Conservation (phyloP, 2,888 invertebrate species). For the Mylabris sibirica region DNA sequence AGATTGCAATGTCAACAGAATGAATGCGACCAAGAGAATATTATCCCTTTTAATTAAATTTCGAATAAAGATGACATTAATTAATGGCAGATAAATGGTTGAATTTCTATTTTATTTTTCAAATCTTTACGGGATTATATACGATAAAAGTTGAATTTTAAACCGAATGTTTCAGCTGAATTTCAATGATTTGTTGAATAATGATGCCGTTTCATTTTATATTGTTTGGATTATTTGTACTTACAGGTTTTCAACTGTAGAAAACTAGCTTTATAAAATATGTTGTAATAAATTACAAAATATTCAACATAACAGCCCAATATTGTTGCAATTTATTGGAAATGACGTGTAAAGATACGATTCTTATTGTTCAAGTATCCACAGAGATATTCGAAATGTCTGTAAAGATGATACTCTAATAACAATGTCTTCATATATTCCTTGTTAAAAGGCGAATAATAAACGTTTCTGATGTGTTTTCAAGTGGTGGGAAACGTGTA, state of each 20-base stretch:
- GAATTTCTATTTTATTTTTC: neutral
- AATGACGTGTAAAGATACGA: neutral
- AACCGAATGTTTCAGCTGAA: neutral
- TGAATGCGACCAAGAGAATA: neutral
- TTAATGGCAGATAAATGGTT: slow-evolving; percentile 8
- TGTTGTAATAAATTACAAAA: neutral
- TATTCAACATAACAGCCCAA: neutral
- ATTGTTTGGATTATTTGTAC: neutral
- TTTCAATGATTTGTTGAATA: neutral
- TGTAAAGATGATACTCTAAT: neutral
- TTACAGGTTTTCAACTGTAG: neutral
- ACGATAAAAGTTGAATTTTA: neutral
- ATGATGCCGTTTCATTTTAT: neutral
- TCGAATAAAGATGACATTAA: slow-evolving; percentile 11
- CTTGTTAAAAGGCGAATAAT: too few species aligned
- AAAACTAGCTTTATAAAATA: neutral
- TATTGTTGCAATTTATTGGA: neutral
- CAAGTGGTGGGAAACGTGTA: too few species aligned
- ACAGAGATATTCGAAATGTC: neutral
- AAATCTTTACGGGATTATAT: neutral
- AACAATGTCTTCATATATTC: neutral
- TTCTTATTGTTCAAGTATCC: neutral
- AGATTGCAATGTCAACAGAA: neutral
- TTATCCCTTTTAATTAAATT: slow-evolving; percentile 10
- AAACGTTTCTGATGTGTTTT: too few species aligned